phyloP scores from a whole-genome alignment of 2,113 vertebrate genomes.

The Scartelaos histophorus region DNA sequence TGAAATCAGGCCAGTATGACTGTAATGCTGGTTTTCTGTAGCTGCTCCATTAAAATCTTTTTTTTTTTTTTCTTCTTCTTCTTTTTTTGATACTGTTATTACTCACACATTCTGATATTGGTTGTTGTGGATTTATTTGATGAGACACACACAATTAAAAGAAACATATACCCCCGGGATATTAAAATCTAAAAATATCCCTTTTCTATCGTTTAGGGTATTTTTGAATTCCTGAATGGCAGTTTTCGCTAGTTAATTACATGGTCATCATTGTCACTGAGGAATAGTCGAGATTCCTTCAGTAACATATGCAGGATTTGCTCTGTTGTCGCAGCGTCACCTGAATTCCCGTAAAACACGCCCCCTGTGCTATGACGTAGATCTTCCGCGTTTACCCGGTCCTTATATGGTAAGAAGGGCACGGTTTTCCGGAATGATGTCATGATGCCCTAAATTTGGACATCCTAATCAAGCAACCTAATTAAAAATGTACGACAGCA shows the following conservation, averaged over 20 bases:
- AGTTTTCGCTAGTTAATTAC: not conserved
- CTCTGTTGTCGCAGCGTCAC: slow-evolving; percentile 30
- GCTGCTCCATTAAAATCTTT: no score
- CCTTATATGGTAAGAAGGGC: slow-evolving; percentile 72
- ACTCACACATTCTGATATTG: no score
- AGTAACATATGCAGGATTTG: slow-evolving; percentile 9
- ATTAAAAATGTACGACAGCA: not conserved
- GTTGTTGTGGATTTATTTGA: no score
- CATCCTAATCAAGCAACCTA: slow-evolving; percentile 22
- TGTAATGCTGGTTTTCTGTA: no score
- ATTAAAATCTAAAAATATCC: no score
- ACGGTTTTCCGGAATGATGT: slow-evolving; percentile 72
- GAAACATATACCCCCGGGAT: no score
- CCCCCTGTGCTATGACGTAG: slow-evolving; percentile 66
- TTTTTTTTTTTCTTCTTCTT: no score
- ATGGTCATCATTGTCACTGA: slow-evolving; percentile 16
- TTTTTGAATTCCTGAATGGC: not conserved
- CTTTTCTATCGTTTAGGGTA: not conserved
- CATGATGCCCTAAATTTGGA: slow-evolving; percentile 47
- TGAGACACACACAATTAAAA: no score
- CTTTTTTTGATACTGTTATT: no score
- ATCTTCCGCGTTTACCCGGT: slow-evolving; percentile 60
- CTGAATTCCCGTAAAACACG: slow-evolving; percentile 74
- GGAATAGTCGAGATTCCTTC: slow-evolving; percentile 10
- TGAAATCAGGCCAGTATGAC: no score